Conservation (phyloP, 1,140 invertebrate species). For the Drosophila mauritiana region DNA sequence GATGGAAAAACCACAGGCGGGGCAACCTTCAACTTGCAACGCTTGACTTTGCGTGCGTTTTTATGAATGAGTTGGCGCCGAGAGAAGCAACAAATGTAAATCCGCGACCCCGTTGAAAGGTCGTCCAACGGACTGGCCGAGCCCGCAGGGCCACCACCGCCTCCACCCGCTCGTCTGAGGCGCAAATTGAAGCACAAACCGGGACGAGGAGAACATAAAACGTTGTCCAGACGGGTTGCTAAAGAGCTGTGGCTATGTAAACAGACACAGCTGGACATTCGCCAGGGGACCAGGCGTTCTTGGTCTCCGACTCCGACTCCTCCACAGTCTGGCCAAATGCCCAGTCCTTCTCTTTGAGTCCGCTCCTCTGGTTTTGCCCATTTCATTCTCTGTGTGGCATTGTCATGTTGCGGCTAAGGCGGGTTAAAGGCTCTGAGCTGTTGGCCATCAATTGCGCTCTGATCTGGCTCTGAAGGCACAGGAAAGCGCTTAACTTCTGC, state of each 20-base stretch:
- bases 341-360: neutral
- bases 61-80: slow-evolving; percentile 69
- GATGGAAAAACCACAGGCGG: slow-evolving; percentile 50
- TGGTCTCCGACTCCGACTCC: slow-evolving; percentile 18
- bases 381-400: slow-evolving; percentile 21
- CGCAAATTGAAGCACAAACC: slow-evolving; percentile 61
- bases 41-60: slow-evolving; percentile 69
- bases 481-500: slow-evolving; percentile 47
- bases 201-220: slow-evolving; percentile 45
- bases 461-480: slow-evolving; percentile 52
- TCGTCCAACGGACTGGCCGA: slow-evolving; percentile 35
- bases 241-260: slow-evolving; percentile 66
- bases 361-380: too few species aligned
- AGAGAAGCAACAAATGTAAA: slow-evolving; percentile 72
- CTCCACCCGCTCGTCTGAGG: slow-evolving; percentile 39
- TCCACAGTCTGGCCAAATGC: neutral
- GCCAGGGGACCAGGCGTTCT: slow-evolving; percentile 13
- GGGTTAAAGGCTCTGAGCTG: slow-evolving; percentile 43
- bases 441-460: slow-evolving; percentile 55
- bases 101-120: slow-evolving; percentile 70
- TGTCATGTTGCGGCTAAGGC: slow-evolving; percentile 47
- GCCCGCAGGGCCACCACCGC: slow-evolving; percentile 26
- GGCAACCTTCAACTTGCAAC: slow-evolving; percentile 73
- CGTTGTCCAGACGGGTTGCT: slow-evolving; percentile 47
- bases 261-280: slow-evolving; percentile 68